Evolutionary conservation across 2,113 vertebrate species (phyloP).

Genomic region (Vicugna pacos): DNA sequence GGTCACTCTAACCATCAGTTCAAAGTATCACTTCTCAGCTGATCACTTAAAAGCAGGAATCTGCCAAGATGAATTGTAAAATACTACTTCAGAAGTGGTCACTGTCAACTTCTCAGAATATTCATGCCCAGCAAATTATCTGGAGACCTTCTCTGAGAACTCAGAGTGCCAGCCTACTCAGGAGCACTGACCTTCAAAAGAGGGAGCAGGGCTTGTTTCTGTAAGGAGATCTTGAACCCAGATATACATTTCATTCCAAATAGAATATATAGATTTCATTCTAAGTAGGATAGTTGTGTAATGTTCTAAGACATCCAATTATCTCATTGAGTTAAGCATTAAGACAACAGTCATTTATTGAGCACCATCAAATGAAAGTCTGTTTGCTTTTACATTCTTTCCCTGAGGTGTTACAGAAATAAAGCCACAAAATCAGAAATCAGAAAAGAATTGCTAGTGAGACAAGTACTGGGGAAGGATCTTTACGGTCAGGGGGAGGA

Average conservation of each 20-base stretch:
- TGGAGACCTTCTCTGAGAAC: neutral
- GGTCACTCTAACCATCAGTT: neutral
- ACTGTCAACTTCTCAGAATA: neutral
- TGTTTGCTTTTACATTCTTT: conserved; percentile 27
- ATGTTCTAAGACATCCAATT: neutral
- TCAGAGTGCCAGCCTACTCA: neutral
- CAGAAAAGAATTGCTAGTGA: neutral
- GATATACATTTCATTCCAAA: neutral
- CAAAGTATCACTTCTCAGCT: neutral
- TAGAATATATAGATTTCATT: neutral
- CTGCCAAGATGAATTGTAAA: neutral
- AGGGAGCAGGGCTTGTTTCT: neutral
- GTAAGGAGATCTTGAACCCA: neutral
- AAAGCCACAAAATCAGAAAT: neutral
- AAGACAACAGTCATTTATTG: neutral
- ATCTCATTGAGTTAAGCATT: conserved; percentile 30
- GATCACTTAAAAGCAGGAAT: neutral
- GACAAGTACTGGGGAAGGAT: neutral
- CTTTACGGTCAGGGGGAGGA: neutral
- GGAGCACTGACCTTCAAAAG: neutral
- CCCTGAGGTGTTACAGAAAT: neutral
- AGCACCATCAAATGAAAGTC: neutral
- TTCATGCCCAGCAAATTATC: neutral
- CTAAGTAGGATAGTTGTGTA: neutral
- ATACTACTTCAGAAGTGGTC: neutral